These are phyloP conservation scores for Oophaga pumilio DNA, from an alignment of 2,113 vertebrate genomes.

Conservation along the genomic window DNA sequence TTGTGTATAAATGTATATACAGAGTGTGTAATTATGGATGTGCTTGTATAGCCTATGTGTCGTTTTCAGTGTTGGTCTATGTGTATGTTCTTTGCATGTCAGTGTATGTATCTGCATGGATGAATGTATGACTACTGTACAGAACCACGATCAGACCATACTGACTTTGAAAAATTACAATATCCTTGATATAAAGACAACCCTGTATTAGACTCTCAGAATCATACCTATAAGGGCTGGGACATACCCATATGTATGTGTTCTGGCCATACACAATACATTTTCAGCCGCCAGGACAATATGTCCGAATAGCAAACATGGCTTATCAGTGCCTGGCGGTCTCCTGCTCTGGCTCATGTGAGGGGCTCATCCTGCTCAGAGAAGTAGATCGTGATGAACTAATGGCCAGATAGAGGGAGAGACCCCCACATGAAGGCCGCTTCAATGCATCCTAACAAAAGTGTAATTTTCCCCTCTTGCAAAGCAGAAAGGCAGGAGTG, in stretches of 20 bases:
- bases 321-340: neutral
- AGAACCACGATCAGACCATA: neutral
- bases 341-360: neutral
- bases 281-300: neutral
- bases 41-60: neutral
- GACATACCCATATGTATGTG: neutral
- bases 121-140: neutral
- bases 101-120: neutral
- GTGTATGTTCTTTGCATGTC: too few species aligned
- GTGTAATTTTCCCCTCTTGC: constrained; percentile 61
- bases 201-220: neutral
- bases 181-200: neutral
- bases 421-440: constrained; percentile 56
- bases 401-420: constrained; percentile 19
- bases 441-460: constrained; percentile 65
- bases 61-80: neutral
- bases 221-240: neutral
- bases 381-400: constrained; percentile 35
- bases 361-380: constrained; percentile 11
- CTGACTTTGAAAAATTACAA: neutral
- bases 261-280: neutral
- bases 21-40: neutral
- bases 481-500: constrained; percentile 68
- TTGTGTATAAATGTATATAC: neutral
- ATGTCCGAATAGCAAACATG: neutral